Conservation (phyloP, 2,888 invertebrate species). For the Halocaridina rubra region DNA sequence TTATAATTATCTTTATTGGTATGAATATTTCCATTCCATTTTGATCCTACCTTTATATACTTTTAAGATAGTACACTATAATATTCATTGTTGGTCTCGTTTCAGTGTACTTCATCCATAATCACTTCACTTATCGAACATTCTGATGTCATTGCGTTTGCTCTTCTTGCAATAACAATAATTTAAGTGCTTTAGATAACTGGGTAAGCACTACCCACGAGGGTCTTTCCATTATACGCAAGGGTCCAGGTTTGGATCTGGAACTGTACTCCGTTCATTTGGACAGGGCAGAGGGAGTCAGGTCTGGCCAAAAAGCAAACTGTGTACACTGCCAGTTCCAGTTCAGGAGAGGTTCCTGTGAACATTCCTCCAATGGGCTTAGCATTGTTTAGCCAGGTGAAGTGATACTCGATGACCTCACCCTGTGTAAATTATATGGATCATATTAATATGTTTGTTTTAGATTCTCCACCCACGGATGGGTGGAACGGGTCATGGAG, state of each 20-base stretch:
- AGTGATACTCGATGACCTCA: constrained; percentile 33
- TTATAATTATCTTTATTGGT: no score
- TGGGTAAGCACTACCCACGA: constrained; percentile 85
- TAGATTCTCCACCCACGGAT: no score
- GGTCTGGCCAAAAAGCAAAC: constrained; percentile 85
- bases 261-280: constrained; percentile 78
- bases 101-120: no score
- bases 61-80: no score
- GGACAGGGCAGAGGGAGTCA: constrained; percentile 80
- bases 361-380: constrained; percentile 85
- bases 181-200: constrained; percentile 57
- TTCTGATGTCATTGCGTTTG: no score
- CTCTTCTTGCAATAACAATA: no score
- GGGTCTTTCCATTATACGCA: constrained; percentile 80
- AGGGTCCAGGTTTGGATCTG: constrained; percentile 80
- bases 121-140: no score
- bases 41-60: no score
- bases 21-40: no score
- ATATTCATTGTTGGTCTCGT: no score
- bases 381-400: constrained; percentile 76
- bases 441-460: no score
- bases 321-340: constrained; percentile 90
- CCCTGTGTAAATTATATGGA: constrained; percentile 23
- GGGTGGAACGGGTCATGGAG: no score
- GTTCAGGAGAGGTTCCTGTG: constrained; percentile 88